Evolutionary conservation across 1,140 invertebrate genomes (phyloP).

Genomic region (Drosophila sucinea): DNA sequence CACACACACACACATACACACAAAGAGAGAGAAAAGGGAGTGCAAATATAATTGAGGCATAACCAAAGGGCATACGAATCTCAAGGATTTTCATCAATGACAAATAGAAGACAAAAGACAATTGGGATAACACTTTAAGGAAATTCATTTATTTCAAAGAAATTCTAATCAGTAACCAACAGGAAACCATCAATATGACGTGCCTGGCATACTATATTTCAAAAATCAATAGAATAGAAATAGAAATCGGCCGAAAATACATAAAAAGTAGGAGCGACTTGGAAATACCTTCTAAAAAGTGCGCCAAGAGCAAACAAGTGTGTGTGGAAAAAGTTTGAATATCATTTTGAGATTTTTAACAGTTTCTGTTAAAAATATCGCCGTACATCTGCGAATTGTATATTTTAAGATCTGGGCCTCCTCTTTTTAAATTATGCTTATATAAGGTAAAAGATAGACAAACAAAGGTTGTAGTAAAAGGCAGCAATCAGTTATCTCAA

Average conservation of each 20-base stretch:
- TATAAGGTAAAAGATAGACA: not conserved
- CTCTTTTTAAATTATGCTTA: too few relatives aligned
- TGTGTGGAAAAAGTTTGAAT: too few relatives aligned
- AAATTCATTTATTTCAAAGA: not conserved
- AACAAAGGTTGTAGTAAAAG: slow-evolving; percentile 31
- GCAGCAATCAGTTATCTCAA: slow-evolving; percentile 41
- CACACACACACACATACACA: not conserved
- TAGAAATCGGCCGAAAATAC: slow-evolving; percentile 21
- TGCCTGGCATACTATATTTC: slow-evolving; percentile 41
- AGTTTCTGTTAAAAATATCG: too few relatives aligned
- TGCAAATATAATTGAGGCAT: not conserved
- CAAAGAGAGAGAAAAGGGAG: not conserved
- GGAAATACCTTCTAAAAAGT: not conserved
- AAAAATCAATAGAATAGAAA: slow-evolving; percentile 38
- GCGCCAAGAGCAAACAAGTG: too few relatives aligned
- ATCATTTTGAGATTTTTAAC: too few relatives aligned
- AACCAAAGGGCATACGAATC: not conserved
- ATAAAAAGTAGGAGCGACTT: not conserved
- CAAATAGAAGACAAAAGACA: slow-evolving; percentile 6
- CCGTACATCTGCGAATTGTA: too few relatives aligned
- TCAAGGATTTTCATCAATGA: slow-evolving; percentile 11
- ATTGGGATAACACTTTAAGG: not conserved
- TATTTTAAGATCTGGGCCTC: too few relatives aligned
- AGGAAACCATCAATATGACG: slow-evolving; percentile 53
- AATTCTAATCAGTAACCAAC: slow-evolving; percentile 18